Base-by-base conservation (phyloP, 2,113 vertebrate genomes). In the Phycodurus eques region DNA sequence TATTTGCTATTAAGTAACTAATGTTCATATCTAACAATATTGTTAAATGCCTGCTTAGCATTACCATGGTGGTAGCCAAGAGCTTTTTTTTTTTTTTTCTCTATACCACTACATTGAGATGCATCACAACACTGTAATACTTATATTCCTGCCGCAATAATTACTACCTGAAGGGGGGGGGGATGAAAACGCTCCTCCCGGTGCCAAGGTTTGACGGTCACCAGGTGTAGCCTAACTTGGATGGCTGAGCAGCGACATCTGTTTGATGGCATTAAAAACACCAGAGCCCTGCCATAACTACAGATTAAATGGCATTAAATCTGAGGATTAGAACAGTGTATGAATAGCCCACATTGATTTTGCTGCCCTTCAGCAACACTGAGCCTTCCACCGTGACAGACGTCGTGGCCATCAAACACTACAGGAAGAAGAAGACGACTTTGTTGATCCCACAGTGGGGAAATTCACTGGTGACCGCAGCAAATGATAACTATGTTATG, bases 221-320 rank as follows among this genome's bases (percentile, higher is more conserved):
- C 71, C 84, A 84, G 82, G 82, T 89, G 81, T 71, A 77, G 57
- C 60, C 79, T 82, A 82, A 85, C 84, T 86, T 87, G 77, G 65
- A 71, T 72, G 76, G 76, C 84, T 88, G 82, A 88, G 78, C 78
- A 72, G 84, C 70, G 82, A 88, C 87, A 90, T 91, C 90, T 90
- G 91, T 86, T 89, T 85, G 87, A 87, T 74, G 72, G 87, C 80
- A 88, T 87, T 88, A 87, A 80, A 83, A 80, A 82, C 87, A 87
- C 88, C 80, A 88, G 85, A 83, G 80, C 53, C 20, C 74, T 68
- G 82, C 85, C 89, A 89, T 88, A 92, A 90, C 86, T 83, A 83
- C 88, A 90, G 90, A 92, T 88, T 90, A 92, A 91, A 92, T 87
- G 85, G 88, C 87, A 87, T 84, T 83, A 92, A 92, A 90, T 89